These are phyloP conservation scores for Drosophila jambulina DNA, from an alignment of 1,140 invertebrate species.

Conservation along the genomic window DNA sequence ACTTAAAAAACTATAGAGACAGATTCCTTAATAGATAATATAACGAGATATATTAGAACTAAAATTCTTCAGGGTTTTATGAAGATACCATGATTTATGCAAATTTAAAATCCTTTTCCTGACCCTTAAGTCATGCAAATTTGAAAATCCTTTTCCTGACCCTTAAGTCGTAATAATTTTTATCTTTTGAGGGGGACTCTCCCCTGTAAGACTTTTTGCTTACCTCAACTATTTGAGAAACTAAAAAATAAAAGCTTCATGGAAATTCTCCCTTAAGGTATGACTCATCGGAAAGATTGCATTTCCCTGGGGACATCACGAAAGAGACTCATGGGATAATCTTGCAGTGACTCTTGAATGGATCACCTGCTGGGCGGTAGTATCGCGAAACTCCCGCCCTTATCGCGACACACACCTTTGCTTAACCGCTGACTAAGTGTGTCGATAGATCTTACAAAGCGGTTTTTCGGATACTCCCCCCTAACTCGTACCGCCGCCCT, in stretches of 20 bases:
- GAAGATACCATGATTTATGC: no score
- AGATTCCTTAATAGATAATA: no score
- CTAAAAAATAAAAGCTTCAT: background rate
- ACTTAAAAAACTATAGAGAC: no score
- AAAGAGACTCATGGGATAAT: background rate
- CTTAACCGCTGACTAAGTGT: slow-evolving; percentile 47
- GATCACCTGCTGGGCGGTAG: slow-evolving; percentile 3
- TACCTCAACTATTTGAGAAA: no score
- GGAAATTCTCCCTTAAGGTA: background rate
- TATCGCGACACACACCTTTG: slow-evolving; percentile 39
- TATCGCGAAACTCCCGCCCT: slow-evolving; percentile 24
- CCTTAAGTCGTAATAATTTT: no score
- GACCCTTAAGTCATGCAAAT: no score
- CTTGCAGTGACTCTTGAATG: background rate
- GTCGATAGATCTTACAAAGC: slow-evolving; percentile 41
- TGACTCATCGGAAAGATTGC: background rate
- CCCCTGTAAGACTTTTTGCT: no score
- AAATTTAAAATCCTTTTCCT: no score
- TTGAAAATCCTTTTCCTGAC: no score
- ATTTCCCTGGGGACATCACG: background rate
- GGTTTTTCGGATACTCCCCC: slow-evolving; percentile 6
- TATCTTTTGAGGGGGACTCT: no score
- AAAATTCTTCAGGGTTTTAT: no score
- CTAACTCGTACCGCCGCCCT: background rate
- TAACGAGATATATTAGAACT: no score